Percentiles rank a stretch among this genome's conserved stretches.
These are phyloP conservation scores for Drosophila nebulosa DNA, from an alignment of 1,140 invertebrate species.

Conservation along the genomic window DNA sequence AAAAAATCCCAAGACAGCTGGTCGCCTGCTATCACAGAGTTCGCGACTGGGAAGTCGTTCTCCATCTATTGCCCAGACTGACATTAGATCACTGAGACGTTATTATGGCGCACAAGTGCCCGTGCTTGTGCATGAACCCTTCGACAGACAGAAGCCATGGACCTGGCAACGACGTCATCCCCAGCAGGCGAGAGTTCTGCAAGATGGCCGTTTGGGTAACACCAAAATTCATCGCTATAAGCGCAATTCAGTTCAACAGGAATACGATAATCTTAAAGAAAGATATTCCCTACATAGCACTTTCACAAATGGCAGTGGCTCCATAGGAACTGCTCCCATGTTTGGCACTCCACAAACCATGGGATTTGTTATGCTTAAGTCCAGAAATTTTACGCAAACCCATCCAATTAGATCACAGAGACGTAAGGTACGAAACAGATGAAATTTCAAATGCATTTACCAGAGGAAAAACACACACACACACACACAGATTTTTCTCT, in stretches of 20 bases:
- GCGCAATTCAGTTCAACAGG: background rate
- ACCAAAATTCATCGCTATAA: background rate
- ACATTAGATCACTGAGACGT: too few species aligned
- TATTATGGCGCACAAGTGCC: slow-evolving; percentile 7
- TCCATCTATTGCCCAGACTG: background rate
- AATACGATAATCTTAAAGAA: background rate
- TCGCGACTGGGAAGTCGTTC: background rate
- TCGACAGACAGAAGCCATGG: background rate
- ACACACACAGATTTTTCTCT: background rate
- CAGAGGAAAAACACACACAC: background rate
- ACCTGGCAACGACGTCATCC: slow-evolving; percentile 29
- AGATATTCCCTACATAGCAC: background rate
- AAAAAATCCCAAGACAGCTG: background rate
- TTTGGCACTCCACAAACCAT: background rate
- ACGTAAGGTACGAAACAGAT: too few species aligned
- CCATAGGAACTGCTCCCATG: background rate
- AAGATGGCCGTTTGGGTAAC: background rate
- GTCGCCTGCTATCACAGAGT: background rate
- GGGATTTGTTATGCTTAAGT: background rate
- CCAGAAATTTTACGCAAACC: too few species aligned
- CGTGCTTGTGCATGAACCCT: slow-evolving; percentile 25
- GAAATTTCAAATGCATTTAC: too few species aligned
- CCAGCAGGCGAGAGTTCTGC: background rate
- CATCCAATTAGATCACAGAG: too few species aligned
- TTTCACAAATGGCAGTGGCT: background rate